Base-by-base conservation (phyloP, 35 echinoderm and acorn worm species). In the Nesometra sesokonis region DNA sequence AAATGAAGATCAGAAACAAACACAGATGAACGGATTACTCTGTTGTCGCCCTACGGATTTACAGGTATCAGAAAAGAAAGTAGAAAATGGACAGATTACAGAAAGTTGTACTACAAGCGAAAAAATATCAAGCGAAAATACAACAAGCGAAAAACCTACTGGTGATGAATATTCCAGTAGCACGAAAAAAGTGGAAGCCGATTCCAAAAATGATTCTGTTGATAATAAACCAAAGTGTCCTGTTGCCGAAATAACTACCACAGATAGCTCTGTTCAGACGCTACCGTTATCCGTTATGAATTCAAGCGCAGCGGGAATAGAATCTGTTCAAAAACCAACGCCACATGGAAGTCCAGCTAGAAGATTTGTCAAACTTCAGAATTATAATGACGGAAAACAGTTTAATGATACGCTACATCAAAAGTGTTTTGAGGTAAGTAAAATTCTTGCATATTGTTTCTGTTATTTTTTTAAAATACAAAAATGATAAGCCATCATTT, bases 361-460 rank as follows among this genome's bases (percentile, higher is more conserved):
- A 67, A 11, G 52, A 80, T 97, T 86, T 86, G 87, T 97, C 32
- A 92, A 91, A 47, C 83, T 97, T 11, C 80, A 89, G 29, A 97
- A 97, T 43, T 83, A 93, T 23, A 33, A 87, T 9, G 94, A 97
- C 86, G 94, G 94, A n/a, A 93, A 93, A 84, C 94, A 97, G 76
- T 88, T 88, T 34, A 97, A 88, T 35, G 94, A 97, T 83, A 97
- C 94, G 5, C 78, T 97, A 17, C 94, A 97, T 84, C 94, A 97
- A 83, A 97, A 97, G 78, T 82, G 87, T 29, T 86, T 79, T 67
- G 57, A 86, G 34, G 94, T 97, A 93, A 97, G 91, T 97, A 78
- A 27, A 38, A 17, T 46, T 37, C 82, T 37, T 80, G 32, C 32
- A 33, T 9, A 32, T 34, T 35, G 33, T 88, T 40, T 82, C 15